phyloP scores from a whole-genome alignment of 1,140 invertebrate species.

The Eufriesea mexicana region DNA sequence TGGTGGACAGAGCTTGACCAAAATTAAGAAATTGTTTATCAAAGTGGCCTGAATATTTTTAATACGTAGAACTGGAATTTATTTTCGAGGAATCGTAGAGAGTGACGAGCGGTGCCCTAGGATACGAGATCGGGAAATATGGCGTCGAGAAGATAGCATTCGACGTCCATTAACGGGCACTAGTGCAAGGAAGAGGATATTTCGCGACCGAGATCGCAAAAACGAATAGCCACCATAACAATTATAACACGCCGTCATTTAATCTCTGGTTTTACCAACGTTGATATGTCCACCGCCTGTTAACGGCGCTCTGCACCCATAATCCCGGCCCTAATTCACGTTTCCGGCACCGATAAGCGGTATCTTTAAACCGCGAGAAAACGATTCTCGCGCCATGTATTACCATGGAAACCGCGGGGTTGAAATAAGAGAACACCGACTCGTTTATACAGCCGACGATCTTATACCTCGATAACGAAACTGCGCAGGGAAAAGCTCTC shows the following conservation, averaged over 20 bases:
- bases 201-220: neutral
- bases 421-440: neutral
- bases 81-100: neutral
- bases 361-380: slow-evolving; percentile 33
- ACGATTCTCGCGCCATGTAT: neutral
- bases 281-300: slow-evolving; percentile 36
- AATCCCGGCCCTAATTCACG: slow-evolving; percentile 19
- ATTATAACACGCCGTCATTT: slow-evolving; percentile 65
- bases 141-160: no score
- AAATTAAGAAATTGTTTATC: neutral
- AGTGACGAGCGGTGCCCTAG: no score
- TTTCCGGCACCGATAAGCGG: slow-evolving; percentile 39
- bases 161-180: slow-evolving; percentile 14
- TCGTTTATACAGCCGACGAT: neutral
- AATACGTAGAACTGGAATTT: neutral
- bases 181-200: neutral
- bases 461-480: neutral
- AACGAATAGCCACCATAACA: slow-evolving; percentile 40
- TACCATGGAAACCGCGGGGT: slow-evolving; percentile 15
- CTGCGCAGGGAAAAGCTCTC: no score
- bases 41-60: no score
- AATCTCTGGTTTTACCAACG: slow-evolving; percentile 58
- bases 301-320: slow-evolving; percentile 28
- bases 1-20: no score
- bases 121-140: no score